Evolutionary conservation across 2,113 vertebrate species (phyloP).

Genomic region (Pavo muticus): DNA sequence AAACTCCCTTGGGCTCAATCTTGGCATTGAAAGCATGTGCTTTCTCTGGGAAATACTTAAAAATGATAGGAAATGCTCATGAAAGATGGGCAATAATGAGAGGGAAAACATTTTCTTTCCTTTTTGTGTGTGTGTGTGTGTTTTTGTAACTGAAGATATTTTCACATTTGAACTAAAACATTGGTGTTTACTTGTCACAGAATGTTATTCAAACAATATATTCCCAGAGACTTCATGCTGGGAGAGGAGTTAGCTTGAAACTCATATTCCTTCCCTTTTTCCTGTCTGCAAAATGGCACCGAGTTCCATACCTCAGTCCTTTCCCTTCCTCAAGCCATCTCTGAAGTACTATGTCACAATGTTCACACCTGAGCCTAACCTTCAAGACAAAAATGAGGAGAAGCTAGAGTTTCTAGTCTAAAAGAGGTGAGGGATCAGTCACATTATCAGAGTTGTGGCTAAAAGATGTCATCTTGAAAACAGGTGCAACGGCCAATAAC

Average conservation of each 20-base stretch:
- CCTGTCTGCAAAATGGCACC: not conserved
- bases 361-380: rapidly evolving
- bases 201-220: not conserved
- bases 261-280: rapidly evolving
- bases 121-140: not conserved
- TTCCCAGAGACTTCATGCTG: not conserved
- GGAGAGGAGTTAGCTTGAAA: not conserved
- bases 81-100: not conserved
- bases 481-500: rapidly evolving
- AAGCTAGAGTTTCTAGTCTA: not conserved
- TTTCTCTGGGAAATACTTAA: not conserved
- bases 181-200: not conserved
- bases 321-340: not conserved
- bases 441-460: not conserved
- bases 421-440: rapidly evolving
- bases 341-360: rapidly evolving
- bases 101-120: not conserved
- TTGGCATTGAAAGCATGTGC: not conserved
- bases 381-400: not conserved
- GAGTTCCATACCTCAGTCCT: rapidly evolving
- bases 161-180: not conserved
- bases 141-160: not conserved
- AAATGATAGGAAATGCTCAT: not conserved
- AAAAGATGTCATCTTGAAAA: not conserved
- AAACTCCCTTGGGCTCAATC: not conserved